Evolutionary conservation across 2,888 invertebrate species (phyloP), one percentile per base, ranked within the genome.

Genomic region (Microctonus hyperodae): DNA sequence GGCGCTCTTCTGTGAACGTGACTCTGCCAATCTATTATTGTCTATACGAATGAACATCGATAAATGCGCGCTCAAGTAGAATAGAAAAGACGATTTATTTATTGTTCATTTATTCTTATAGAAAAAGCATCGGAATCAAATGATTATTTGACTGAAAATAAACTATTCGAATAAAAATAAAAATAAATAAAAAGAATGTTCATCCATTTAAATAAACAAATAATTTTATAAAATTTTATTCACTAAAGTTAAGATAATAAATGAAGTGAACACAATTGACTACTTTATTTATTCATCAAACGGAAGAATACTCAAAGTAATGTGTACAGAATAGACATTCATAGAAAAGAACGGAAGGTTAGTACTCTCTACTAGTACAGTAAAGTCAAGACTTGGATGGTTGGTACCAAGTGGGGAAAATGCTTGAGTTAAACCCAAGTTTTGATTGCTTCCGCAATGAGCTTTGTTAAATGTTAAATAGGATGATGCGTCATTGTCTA

Each of bases 361-460:
- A 75, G 78, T 80, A 80, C 80, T 80, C 80, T 80, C 80, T 73
- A 64, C 68, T 69, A 74, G 76, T 73, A 74, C 77, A 73, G 40
- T 75, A 73, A 69, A 73, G 40, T 75, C 73, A 69, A 75, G 76
- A 77, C 76, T 80, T 79, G 76, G 77, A 78, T 76, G 73, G 74
- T 72, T 69, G 69, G 55, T 37, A 53, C 51, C 16, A 16, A 6
- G 44, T 6, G 20, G 6, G 7, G 28, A 20, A 6, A 16, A 16
- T 7, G 16, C 44, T n/a, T n/a, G 70, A 78, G 76, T 76, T 78
- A 74, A 68, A 66, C 59, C 69, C 72, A 82, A 83, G 81, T 83
- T 82, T 82, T 82, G 81, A 83, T 82, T 83, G 80, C 81, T 83
- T 81, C 79, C 75, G 77, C 80, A 81, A 83, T 80, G 81, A 83